These are phyloP conservation scores for Anabas testudineus DNA, from an alignment of 2,797 vertebrate species.

Conservation along the genomic window DNA sequence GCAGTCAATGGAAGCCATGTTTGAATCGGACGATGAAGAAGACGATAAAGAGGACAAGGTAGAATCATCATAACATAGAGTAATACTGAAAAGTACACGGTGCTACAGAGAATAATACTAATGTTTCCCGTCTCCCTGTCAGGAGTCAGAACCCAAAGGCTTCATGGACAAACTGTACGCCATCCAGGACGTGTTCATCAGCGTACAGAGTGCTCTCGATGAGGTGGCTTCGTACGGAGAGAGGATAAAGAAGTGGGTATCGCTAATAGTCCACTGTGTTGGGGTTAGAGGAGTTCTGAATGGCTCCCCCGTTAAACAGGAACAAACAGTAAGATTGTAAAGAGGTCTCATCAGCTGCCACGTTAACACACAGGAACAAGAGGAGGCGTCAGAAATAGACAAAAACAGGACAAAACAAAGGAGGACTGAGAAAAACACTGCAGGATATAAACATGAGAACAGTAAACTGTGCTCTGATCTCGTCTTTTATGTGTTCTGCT, in stretches of 20 bases:
- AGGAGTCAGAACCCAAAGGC: constrained; percentile 92
- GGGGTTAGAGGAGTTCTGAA: not conserved
- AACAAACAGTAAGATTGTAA: too few species aligned
- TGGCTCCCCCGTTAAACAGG: too few species aligned
- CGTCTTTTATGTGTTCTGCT: too few species aligned
- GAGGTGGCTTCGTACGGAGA: constrained; percentile 92
- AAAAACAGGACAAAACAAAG: too few species aligned
- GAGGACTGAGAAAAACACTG: too few species aligned
- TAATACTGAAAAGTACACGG: fast-evolving
- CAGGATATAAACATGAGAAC: too few species aligned
- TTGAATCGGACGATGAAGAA: constrained; percentile 94
- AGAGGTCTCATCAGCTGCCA: too few species aligned
- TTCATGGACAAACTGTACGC: constrained; percentile 95
- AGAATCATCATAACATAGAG: constrained; percentile 57
- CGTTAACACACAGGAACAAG: too few species aligned
- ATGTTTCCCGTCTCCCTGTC: not conserved
- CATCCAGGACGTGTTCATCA: constrained; percentile 95
- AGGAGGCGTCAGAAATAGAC: too few species aligned
- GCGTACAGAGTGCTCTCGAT: constrained; percentile 91
- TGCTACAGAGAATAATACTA: not conserved
- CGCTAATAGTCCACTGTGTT: not conserved
- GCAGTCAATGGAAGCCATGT: constrained; percentile 92
- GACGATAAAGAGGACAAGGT: constrained; percentile 97
- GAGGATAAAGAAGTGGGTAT: constrained; percentile 93
- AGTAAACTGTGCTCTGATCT: too few species aligned